These are phyloP conservation scores for Syngnathus rostellatus DNA, from an alignment of 2,797 vertebrate genomes.

Conservation along the genomic window DNA sequence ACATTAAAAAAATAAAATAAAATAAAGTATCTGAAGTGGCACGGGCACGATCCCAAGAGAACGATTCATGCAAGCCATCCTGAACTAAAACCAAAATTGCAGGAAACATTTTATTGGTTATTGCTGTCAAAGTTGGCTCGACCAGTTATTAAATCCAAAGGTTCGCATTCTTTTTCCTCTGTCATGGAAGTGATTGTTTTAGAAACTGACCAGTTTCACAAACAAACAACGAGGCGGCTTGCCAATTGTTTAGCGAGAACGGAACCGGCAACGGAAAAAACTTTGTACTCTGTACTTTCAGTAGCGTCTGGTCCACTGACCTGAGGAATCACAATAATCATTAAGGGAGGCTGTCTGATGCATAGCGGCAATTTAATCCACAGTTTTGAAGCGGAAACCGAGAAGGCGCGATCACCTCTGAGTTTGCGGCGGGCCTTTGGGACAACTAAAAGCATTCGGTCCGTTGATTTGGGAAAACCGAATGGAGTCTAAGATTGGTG, in stretches of 20 bases:
- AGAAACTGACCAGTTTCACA: no score
- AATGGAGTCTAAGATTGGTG: neutral
- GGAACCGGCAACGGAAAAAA: no score
- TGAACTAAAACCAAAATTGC: neutral
- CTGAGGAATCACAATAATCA: neutral
- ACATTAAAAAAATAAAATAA: neutral
- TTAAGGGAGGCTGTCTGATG: neutral
- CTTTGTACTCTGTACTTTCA: no score
- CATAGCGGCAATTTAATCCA: neutral
- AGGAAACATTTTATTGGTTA: neutral
- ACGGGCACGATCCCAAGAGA: neutral
- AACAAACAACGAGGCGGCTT: no score
- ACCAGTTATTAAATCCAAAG: neutral
- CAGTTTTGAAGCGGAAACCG: neutral
- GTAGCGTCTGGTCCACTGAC: no score
- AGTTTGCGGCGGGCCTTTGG: neutral
- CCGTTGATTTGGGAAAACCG: no score
- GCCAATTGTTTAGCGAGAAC: no score
- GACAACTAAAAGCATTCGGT: neutral
- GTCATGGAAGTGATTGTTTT: neutral
- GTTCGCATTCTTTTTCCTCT: neutral
- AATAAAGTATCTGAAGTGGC: neutral
- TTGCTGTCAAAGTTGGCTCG: neutral
- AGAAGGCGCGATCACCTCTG: neutral
- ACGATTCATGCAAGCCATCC: neutral